These are phyloP conservation scores for Tenthredo mesomela DNA, from an alignment of 2,888 invertebrate genomes.

Conservation along the genomic window DNA sequence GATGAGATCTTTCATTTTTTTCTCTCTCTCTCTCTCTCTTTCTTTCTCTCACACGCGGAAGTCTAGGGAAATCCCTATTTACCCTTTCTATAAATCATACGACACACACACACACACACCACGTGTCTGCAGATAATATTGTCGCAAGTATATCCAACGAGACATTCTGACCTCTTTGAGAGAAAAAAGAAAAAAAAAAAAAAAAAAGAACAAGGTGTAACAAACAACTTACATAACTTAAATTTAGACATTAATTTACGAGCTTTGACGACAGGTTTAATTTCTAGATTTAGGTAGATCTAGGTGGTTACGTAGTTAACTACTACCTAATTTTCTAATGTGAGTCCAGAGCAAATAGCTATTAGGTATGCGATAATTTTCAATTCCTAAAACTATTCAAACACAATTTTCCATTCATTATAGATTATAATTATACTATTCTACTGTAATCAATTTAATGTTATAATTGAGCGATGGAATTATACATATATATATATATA, in stretches of 20 bases:
- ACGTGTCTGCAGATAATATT: not conserved
- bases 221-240: not conserved
- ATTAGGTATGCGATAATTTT: not conserved
- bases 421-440: not conserved
- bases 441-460: not conserved
- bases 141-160: not conserved
- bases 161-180: not conserved
- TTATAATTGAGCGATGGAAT: too few species aligned
- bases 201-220: not conserved
- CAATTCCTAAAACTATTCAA: not conserved
- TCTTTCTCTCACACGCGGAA: not conserved
- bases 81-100: not conserved
- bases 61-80: not conserved
- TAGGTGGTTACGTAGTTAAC: not conserved
- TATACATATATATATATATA: too few species aligned
- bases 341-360: not conserved
- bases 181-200: not conserved
- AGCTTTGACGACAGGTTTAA: slow-evolving; percentile 9
- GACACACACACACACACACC: too few species aligned
- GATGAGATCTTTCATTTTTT: not conserved
- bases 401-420: not conserved
- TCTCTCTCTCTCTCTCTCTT: not conserved
- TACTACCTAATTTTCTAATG: not conserved
- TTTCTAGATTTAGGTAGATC: not conserved
- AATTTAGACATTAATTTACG: slow-evolving; percentile 12